A percentile compares a stretch with the other conserved stretches of the same genome.
These are phyloP conservation scores for Clarias fuscus DNA, from an alignment of 2,797 vertebrate genomes.

Conservation along the genomic window DNA sequence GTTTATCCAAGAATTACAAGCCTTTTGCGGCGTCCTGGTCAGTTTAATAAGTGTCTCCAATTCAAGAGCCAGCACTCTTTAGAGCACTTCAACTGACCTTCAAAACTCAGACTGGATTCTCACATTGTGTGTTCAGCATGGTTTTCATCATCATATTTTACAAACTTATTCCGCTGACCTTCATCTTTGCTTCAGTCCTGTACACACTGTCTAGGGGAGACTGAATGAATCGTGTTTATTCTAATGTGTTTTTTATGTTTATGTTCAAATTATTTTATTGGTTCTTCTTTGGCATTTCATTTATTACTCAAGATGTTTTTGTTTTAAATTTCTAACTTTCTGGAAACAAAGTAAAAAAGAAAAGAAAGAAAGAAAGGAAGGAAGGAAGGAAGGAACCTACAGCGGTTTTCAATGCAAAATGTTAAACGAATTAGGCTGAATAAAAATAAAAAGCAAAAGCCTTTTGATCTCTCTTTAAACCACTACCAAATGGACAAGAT, in stretches of 20 bases:
- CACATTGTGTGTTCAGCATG: neutral
- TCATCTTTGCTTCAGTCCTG: neutral
- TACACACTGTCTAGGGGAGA: slow-evolving; percentile 1
- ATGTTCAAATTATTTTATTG: slow-evolving; percentile 14
- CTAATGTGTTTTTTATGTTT: neutral
- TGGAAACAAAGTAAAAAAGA: neutral
- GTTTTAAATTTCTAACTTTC: neutral
- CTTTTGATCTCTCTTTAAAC: neutral
- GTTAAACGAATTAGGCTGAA: neutral
- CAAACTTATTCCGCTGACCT: neutral
- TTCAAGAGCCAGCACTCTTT: neutral
- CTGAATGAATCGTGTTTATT: neutral
- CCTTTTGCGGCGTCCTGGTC: slow-evolving; percentile 4
- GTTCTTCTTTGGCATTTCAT: neutral
- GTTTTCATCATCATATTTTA: slow-evolving; percentile 4
- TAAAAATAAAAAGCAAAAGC: neutral
- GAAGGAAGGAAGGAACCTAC: neutral
- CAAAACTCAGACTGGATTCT: slow-evolving; percentile 3
- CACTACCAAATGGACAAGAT: neutral
- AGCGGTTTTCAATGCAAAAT: neutral
- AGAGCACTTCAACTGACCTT: slow-evolving; percentile 8
- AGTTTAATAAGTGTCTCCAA: slow-evolving; percentile 15
- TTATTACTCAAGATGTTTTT: neutral
- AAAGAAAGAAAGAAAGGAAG: too few species aligned
- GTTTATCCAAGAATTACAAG: slow-evolving; percentile 13